These are phyloP conservation scores for Eledona agricola DNA, from an alignment of 2,888 invertebrate genomes.

Conservation along the genomic window DNA sequence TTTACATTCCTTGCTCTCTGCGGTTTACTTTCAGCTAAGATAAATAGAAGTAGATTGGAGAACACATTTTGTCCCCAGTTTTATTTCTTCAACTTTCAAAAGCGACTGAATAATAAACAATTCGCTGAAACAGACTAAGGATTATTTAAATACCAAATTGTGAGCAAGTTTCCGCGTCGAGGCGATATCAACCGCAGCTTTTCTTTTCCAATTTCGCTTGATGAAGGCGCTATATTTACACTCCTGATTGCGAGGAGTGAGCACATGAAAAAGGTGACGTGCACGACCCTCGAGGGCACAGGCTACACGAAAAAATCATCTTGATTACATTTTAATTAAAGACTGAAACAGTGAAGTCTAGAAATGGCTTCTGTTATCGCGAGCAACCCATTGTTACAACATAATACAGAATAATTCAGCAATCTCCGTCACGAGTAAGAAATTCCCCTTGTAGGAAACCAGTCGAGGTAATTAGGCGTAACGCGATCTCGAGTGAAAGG, in stretches of 20 bases:
- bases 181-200: constrained; percentile 21
- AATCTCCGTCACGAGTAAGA: constrained; percentile 44
- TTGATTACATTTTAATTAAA: constrained; percentile 39
- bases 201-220: constrained; percentile 20
- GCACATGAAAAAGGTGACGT: too few relatives aligned
- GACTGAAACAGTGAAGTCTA: constrained; percentile 32
- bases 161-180: constrained; percentile 34
- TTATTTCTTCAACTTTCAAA: constrained; percentile 40
- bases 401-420: constrained; percentile 42
- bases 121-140: constrained; percentile 37
- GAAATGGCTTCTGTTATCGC: constrained; percentile 37
- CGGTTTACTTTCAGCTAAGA: constrained; percentile 39
- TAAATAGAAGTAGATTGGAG: constrained; percentile 42
- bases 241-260: too few relatives aligned
- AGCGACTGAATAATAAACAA: constrained; percentile 39
- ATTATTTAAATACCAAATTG: constrained; percentile 45
- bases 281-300: too few relatives aligned
- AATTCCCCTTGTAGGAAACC: constrained; percentile 44
- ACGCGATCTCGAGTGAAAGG: constrained; percentile 34
- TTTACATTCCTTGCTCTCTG: constrained; percentile 41
- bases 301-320: constrained; percentile 23
- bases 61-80: constrained; percentile 39
- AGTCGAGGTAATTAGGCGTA: constrained; percentile 34
- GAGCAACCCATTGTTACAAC: constrained; percentile 37
- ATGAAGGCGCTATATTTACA: too few relatives aligned